Evolutionary conservation across 2,113 vertebrate species (phyloP), one percentile per base, ranked within the genome.

Genomic region (Ptyas mucosa): DNA sequence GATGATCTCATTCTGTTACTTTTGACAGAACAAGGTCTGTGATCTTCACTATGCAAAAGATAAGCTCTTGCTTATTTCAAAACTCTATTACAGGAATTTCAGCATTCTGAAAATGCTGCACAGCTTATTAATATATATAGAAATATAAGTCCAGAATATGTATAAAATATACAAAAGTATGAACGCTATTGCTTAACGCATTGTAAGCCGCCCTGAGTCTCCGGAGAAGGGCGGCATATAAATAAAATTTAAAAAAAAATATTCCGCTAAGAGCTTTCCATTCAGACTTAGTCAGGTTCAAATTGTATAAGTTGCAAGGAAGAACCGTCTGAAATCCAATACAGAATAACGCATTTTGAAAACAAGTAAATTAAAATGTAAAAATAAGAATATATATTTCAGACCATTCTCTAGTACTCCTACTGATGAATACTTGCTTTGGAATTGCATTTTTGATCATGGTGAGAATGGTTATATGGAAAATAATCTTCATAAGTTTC

Each of bases 1-100:
- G 92, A 94, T 95, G 90, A 95, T 97, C 94, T 97, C 92, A 93
- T 75, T 97, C 85, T 94, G 92, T 96, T 97, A 97, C 94, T 96
- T 96, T 96, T 97, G 93, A 97, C 96, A 96, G 95, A 94, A 95
- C 93, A 94, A 94, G 92, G 89, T 39, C 94, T 96, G 81, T 18
- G 85, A 93, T 91, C 92, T 95, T 97, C 88, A 69, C 58, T 94
- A 92, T 94, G 92, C 49, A 94, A 93, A 95, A 95, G 96, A 97
- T 96, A 94, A 97, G 91, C n/a, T 96, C 92, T 86, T 89, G 89
- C 92, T 96, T 85, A 90, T 96, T 97, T 96, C 90, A 95, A 94
- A 96, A 95, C 91, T 92, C 91, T 39, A 92, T 96, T 95, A 91
- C 92, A 94, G 91, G 92, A 94, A 92, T 93, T 95, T 69, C 64